These are phyloP conservation scores for Papilio gigon DNA, from an alignment of 2,888 invertebrate species.

Conservation along the genomic window DNA sequence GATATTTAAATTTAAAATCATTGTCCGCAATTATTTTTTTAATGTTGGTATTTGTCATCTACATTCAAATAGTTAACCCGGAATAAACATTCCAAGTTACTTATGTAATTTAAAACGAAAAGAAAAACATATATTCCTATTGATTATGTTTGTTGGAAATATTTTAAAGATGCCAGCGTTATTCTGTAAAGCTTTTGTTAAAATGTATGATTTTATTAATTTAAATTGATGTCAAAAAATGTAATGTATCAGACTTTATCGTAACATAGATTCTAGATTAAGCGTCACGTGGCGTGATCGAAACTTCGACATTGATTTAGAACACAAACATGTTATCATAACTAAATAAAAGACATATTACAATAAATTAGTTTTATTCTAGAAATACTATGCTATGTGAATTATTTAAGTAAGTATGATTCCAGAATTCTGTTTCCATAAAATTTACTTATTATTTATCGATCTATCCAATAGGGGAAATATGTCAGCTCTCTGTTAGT, in stretches of 20 bases:
- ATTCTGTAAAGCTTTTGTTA: neutral
- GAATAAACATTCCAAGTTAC: neutral
- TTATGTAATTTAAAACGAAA: neutral
- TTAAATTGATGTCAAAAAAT: neutral
- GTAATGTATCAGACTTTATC: slow-evolving; percentile 11
- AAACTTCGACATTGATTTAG: slow-evolving; percentile 20
- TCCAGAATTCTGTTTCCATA: no score
- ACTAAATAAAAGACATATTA: neutral
- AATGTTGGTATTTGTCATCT: neutral
- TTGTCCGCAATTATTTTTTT: neutral
- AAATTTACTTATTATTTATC: no score
- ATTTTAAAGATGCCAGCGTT: no score
- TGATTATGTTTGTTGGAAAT: no score
- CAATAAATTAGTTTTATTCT: neutral
- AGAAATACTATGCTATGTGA: neutral
- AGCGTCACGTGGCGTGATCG: slow-evolving; percentile 5
- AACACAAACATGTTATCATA: neutral
- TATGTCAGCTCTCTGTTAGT: no score
- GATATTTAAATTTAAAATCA: slow-evolving; percentile 1
- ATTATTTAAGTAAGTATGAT: neutral
- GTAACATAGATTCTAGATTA: slow-evolving; percentile 11
- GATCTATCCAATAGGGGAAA: no score
- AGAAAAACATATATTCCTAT: no score
- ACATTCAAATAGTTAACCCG: neutral
- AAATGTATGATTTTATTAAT: neutral